Base-by-base conservation (phyloP, 2,888 invertebrate genomes). In the Hesperia comma region DNA sequence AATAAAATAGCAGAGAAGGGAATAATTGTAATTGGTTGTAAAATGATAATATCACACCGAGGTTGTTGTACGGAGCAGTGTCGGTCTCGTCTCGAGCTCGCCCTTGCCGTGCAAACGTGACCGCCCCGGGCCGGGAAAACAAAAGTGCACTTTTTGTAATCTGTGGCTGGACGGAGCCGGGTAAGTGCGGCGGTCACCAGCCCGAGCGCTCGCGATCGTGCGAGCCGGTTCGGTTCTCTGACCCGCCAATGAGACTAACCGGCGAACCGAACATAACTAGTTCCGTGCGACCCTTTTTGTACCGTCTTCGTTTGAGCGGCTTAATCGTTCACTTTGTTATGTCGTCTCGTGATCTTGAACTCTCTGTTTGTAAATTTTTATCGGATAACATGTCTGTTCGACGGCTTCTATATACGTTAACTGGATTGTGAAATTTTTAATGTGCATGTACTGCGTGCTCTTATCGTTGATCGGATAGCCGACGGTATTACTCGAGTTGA, bases 101-200 rank as follows among this genome's bases (percentile, higher is more conserved):
- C 71, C 71, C 69, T 73, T 71, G 67, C 41, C 75, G 72, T 71
- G 75, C 62, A 72, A 76, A 73, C 81, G 78, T 79, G 79, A 81
- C 75, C 72, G 78, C 78, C 75, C 78, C 75, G 63, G n/a, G n/a
- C 71, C 70, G 74, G 74, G 70, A 69, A 77, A 78, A 80, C 74
- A 78, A 79, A 79, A 78, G 75, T 74, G 72, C 61, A 64, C 69
- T 71, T 74, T 74, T 72, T 75, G 63, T 70, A 69, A 62, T 63
- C 57, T 41, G 61, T 69, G 72, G 62, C 69, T 57, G 74, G 71
- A 72, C 73, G 71, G 70, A 26, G 21, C 14, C 10, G 3, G 49
- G n/a, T 4, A 21, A 15, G 46, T 4, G 17, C 2, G 12, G 12
- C 12, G 46, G 70, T 71, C 68, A 72, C 69, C 69, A 64, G 61